Percentiles rank a stretch among this genome's conserved stretches.
Conservation (phyloP, 2,888 invertebrate species). For the Oligia latruncula region DNA sequence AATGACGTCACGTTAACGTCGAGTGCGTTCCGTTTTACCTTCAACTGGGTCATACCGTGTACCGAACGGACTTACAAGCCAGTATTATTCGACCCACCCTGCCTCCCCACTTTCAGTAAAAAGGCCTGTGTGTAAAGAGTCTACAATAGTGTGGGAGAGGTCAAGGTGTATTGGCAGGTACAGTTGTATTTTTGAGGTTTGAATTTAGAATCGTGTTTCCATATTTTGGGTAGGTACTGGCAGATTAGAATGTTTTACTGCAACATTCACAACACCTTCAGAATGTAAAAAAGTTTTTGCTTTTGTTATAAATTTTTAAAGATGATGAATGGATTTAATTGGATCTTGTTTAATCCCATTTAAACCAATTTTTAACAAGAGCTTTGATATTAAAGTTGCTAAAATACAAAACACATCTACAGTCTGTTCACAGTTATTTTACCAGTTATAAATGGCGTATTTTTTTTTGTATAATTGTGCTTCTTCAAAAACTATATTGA, state of each 20-base stretch:
- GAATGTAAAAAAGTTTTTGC: background rate
- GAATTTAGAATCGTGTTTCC: constrained; percentile 52
- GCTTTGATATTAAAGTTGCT: background rate
- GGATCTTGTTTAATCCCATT: background rate
- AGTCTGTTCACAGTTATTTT: no score
- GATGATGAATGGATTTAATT: background rate
- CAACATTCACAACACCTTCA: no score
- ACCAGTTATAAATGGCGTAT: no score
- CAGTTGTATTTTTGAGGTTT: constrained; percentile 55
- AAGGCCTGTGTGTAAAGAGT: constrained; percentile 31
- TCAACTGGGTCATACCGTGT: constrained; percentile 70
- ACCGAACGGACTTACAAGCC: constrained; percentile 49
- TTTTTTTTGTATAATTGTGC: no score
- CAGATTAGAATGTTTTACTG: constrained; percentile 37
- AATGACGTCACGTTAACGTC: constrained; percentile 64
- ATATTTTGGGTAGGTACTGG: constrained; percentile 39
- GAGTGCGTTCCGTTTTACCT: constrained; percentile 67
- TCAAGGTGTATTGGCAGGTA: constrained; percentile 53
- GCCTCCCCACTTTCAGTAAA: constrained; percentile 20
- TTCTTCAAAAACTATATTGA: no score
- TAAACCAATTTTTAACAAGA: background rate
- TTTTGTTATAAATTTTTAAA: background rate
- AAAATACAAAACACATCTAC: background rate
- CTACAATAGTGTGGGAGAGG: constrained; percentile 38
- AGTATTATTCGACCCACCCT: constrained; percentile 46